phyloP scores from a whole-genome alignment of 2,797 vertebrate species.

The Odontamblyopus lacepedii region DNA sequence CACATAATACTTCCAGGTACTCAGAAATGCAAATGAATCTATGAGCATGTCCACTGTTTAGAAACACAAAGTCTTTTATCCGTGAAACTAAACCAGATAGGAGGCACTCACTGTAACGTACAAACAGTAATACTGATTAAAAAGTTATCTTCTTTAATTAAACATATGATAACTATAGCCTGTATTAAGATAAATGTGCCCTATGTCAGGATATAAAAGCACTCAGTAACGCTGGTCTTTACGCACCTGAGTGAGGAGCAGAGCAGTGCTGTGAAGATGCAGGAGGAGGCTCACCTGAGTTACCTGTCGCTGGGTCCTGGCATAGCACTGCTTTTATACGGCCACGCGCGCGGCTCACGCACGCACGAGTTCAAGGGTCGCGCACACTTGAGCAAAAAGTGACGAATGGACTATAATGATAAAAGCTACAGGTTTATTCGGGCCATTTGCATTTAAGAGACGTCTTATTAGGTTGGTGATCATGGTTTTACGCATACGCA shows the following conservation, averaged over 20 bases:
- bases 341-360: slow-evolving; percentile 1
- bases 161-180: neutral
- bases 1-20: neutral
- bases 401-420: neutral
- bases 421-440: neutral
- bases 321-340: slow-evolving; percentile 52
- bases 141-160: neutral
- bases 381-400: slow-evolving; percentile 22
- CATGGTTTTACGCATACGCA: neutral
- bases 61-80: neutral
- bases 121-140: neutral
- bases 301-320: slow-evolving; percentile 42
- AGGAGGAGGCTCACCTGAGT: slow-evolving; percentile 44
- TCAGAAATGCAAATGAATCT: neutral
- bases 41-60: neutral
- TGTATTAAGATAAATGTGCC: neutral
- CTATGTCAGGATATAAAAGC: neutral
- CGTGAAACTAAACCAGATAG: neutral
- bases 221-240: neutral
- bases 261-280: slow-evolving; percentile 19
- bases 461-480: too few species aligned
- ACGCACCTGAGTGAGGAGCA: slow-evolving; percentile 54
- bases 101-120: neutral
- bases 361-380: slow-evolving; percentile 52
- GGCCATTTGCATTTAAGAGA: too few species aligned